Evolutionary conservation across 1,140 invertebrate genomes (phyloP), one percentile per base, ranked within the genome.

Genomic region (Periplaneta americana): DNA sequence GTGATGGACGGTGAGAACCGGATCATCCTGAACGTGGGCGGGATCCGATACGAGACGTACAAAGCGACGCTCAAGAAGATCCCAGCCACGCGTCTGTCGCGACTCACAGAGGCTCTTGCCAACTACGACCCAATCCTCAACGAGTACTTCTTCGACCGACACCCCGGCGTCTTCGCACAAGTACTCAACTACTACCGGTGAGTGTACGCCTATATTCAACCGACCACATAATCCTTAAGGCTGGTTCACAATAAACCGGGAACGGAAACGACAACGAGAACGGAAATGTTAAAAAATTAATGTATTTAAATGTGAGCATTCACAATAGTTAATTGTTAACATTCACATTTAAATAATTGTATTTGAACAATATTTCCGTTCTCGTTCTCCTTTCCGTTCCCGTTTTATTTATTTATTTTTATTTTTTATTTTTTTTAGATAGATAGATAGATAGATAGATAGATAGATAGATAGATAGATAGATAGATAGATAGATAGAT

Each of bases 101-200:
- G 96, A 78, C 91, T 98, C 75, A 98, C 97, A 11, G 96, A 98
- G 88, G 94, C 94, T 32, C 89, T 98, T 82, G 96, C 95, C 84
- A 98, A 98, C 89, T 99, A 99, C 89, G 97, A 99, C 90, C 96
- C 97, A 18, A 94, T 98, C 84, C 91, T 98, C 83, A 98, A 98
- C 89, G 98, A 99, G 89, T 99, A 99, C 91, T 99, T 99, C 93
- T 99, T 99, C 89, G 98, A 99, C 89, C 89, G 98, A 83, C 98
- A 99, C 91, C 98, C 98, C 0, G 98, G 97, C 8, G 98, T 99
- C 83, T 99, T 99, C 89, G 98, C 97, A 76, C 97, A 96, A 90
- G 95, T 97, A 17, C 81, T 81, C 34, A 81, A 81, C 81, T 81
- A 81, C 81, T 81, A 81, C 81, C 35, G 81, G 81, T 81, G 32